phyloP scores from a whole-genome alignment of 2,888 invertebrate species.

The Iphiclides podalirius region DNA sequence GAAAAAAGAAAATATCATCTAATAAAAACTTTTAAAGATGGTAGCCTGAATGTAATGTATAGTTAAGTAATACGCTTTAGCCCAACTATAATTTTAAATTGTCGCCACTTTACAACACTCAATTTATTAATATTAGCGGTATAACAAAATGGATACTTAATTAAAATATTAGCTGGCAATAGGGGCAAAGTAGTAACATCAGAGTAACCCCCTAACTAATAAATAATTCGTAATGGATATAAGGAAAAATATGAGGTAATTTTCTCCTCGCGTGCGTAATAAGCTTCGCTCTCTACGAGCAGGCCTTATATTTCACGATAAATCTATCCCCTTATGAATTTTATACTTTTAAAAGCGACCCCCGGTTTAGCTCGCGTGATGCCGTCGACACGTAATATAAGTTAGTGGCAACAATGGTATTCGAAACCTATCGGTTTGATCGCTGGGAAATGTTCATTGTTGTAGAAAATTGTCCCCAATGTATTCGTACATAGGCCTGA shows the following conservation, averaged over 20 bases:
- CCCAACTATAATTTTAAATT: no score
- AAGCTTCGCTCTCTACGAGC: slow-evolving; percentile 38
- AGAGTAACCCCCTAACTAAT: not conserved
- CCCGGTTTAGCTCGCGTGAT: slow-evolving; percentile 41
- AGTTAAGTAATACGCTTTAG: no score
- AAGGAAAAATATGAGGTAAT: slow-evolving; percentile 23
- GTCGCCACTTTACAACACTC: no score
- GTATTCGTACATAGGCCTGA: not conserved
- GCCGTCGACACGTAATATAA: slow-evolving; percentile 47
- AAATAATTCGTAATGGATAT: slow-evolving; percentile 14
- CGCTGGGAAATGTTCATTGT: slow-evolving; percentile 37
- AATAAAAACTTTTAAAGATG: no score
- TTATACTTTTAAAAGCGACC: slow-evolving; percentile 41
- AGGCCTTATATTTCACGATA: slow-evolving; percentile 32
- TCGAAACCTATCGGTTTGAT: slow-evolving; percentile 40
- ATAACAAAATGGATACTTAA: no score
- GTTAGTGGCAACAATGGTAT: slow-evolving; percentile 38
- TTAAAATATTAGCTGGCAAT: no score
- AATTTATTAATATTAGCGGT: no score
- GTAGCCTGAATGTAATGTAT: no score
- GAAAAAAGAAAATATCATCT: no score
- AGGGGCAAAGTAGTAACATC: not conserved
- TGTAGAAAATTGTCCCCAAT: slow-evolving; percentile 37
- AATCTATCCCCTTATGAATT: slow-evolving; percentile 41
- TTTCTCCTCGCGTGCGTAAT: slow-evolving; percentile 46